phyloP scores from a whole-genome alignment of 2,797 vertebrate genomes.

The Nannoperca australis region DNA sequence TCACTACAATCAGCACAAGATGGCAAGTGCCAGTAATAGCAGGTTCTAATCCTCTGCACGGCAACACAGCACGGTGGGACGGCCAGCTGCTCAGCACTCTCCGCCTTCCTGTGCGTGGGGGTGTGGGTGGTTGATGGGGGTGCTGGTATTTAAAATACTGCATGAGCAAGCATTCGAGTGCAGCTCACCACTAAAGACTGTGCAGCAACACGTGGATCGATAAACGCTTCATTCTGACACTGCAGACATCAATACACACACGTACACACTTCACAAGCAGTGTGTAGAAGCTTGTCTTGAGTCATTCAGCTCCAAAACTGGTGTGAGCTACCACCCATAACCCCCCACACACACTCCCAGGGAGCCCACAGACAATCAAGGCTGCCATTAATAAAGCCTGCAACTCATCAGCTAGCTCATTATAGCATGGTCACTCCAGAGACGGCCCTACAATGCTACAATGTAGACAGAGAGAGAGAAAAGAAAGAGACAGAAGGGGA shows the following conservation, averaged over 20 bases:
- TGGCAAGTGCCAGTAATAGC: conserved; percentile 61
- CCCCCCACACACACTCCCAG: conserved; percentile 14
- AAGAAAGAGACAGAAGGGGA: conserved; percentile 23
- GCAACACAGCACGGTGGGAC: conserved; percentile 43
- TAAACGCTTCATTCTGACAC: conserved; percentile 54
- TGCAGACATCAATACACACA: conserved; percentile 28
- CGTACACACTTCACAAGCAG: conserved; percentile 21
- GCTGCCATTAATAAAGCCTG: conserved; percentile 65
- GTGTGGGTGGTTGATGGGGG: background rate
- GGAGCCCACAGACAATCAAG: conserved; percentile 63
- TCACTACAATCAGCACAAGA: conserved; percentile 46
- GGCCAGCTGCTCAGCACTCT: conserved; percentile 71
- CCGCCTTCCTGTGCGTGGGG: conserved; percentile 1
- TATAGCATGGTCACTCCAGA: conserved; percentile 68
- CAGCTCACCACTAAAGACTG: conserved; percentile 25
- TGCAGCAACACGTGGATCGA: conserved; percentile 61
- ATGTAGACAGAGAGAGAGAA: conserved; percentile 14
- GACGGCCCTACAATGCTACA: conserved; percentile 48
- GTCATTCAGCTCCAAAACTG: conserved; percentile 37
- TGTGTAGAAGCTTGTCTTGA: conserved; percentile 48
- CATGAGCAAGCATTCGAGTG: conserved; percentile 61
- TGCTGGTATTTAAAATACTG: conserved; percentile 53
- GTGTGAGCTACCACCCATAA: conserved; percentile 46
- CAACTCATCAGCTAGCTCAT: conserved; percentile 73
- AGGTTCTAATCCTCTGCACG: conserved; percentile 62